Conservation (phyloP, 2,797 vertebrate species). For the Eospalax fontanierii region DNA sequence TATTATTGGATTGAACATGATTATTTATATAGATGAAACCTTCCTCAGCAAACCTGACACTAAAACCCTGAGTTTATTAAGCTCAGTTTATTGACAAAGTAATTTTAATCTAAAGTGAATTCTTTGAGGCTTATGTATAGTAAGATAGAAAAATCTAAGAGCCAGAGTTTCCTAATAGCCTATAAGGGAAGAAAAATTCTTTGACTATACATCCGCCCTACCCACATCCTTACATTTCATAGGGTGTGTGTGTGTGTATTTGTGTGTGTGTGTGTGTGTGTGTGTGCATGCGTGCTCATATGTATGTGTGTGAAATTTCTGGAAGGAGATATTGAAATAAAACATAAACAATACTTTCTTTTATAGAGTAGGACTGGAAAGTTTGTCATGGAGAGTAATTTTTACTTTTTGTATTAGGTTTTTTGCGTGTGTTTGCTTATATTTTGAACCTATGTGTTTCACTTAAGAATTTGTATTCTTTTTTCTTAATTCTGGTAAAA, state of each 20-base stretch:
- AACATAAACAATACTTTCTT: background rate
- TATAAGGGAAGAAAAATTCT: background rate
- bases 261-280: background rate
- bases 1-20: background rate
- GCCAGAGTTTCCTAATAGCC: background rate
- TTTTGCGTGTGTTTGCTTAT: background rate
- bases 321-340: constrained; percentile 11
- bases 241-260: background rate
- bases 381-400: background rate
- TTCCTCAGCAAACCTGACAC: background rate
- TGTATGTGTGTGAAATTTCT: constrained; percentile 26
- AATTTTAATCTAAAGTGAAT: constrained; percentile 48
- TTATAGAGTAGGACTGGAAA: background rate
- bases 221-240: background rate
- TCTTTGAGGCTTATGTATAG: background rate
- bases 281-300: too few relatives aligned
- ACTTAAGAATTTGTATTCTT: constrained; percentile 14
- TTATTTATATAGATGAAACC: background rate
- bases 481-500: background rate
- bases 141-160: background rate
- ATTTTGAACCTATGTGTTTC: background rate
- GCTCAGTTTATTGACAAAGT: constrained; percentile 13
- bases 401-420: background rate
- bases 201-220: background rate
- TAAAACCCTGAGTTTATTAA: background rate